A percentile compares a stretch with the other conserved stretches of the same genome.
Conservation (phyloP, 2,888 invertebrate genomes). For the Conops quadrifasciatus region DNA sequence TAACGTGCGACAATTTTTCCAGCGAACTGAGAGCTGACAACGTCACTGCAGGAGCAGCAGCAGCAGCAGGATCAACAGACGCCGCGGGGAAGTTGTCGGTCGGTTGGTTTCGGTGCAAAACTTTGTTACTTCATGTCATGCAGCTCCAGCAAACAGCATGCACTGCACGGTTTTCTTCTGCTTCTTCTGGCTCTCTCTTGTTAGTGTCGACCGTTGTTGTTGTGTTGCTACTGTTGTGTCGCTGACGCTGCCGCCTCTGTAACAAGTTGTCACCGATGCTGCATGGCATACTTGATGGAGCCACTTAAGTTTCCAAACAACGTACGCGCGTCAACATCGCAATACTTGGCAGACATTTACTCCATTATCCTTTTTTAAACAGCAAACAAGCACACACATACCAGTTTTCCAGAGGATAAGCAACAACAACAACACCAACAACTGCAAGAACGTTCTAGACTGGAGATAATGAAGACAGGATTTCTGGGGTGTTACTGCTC, state of each 20-base stretch:
- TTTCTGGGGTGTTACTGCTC: too few species aligned
- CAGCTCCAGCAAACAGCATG: background rate
- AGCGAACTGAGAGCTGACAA: background rate
- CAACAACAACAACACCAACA: background rate
- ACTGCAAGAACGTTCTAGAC: background rate
- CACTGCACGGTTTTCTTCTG: background rate
- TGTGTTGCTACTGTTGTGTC: background rate
- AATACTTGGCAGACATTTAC: constrained; percentile 20
- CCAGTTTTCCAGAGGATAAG: background rate
- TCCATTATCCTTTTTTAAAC: constrained; percentile 20
- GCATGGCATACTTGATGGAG: constrained; percentile 25
- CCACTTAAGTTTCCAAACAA: constrained; percentile 23
- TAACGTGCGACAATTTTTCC: constrained; percentile 23
- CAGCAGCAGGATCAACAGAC: too few species aligned
- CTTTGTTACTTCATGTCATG: constrained; percentile 16
- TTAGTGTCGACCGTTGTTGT: background rate
- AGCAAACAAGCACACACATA: background rate
- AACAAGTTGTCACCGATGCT: constrained; percentile 16
- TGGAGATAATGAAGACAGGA: background rate
- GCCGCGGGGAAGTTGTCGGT: constrained; percentile 12
- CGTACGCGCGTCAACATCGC: background rate
- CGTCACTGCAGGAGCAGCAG: too few species aligned
- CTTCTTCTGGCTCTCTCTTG: background rate
- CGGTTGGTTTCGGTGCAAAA: background rate
- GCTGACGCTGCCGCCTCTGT: background rate